These are phyloP conservation scores for Napeogenes sylphis DNA, from an alignment of 2,888 invertebrate species.

Conservation along the genomic window DNA sequence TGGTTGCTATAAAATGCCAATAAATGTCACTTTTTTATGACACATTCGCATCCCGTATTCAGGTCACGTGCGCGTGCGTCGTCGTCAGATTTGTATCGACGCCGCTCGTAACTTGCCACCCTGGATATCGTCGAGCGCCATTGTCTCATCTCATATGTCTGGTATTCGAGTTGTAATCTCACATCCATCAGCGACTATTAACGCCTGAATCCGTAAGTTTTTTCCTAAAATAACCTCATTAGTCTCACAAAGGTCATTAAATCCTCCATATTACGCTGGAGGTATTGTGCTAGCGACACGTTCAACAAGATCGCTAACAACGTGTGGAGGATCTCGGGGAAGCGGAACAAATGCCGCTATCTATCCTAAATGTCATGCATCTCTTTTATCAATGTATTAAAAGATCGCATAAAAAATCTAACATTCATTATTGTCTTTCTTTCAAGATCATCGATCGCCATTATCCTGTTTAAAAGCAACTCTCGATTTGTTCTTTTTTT, in stretches of 20 bases:
- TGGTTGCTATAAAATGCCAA: constrained; percentile 75
- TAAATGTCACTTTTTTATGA: constrained; percentile 78
- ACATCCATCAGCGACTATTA: constrained; percentile 53
- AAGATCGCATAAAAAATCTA: constrained; percentile 59
- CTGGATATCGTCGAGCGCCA: constrained; percentile 49
- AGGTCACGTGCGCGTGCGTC: constrained; percentile 67
- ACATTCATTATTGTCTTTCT: constrained; percentile 75
- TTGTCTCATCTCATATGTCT: constrained; percentile 59
- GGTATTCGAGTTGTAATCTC: constrained; percentile 39
- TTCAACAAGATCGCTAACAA: constrained; percentile 71
- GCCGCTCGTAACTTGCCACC: constrained; percentile 42
- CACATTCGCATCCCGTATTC: constrained; percentile 59
- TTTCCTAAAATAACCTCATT: constrained; percentile 71
- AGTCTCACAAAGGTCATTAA: constrained; percentile 69
- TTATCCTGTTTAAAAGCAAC: constrained; percentile 77
- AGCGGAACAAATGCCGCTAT: constrained; percentile 71
- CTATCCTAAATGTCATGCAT: constrained; percentile 62
- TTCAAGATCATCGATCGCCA: constrained; percentile 75
- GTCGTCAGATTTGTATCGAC: constrained; percentile 65
- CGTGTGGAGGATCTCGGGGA: constrained; percentile 72
- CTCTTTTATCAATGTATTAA: constrained; percentile 61
- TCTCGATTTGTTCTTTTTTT: constrained; percentile 76
- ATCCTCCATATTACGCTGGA: constrained; percentile 50
- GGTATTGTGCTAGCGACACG: constrained; percentile 65
- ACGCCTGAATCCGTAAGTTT: constrained; percentile 49